Conservation (phyloP, 1,140 invertebrate species). For the Cyclina sinensis region DNA sequence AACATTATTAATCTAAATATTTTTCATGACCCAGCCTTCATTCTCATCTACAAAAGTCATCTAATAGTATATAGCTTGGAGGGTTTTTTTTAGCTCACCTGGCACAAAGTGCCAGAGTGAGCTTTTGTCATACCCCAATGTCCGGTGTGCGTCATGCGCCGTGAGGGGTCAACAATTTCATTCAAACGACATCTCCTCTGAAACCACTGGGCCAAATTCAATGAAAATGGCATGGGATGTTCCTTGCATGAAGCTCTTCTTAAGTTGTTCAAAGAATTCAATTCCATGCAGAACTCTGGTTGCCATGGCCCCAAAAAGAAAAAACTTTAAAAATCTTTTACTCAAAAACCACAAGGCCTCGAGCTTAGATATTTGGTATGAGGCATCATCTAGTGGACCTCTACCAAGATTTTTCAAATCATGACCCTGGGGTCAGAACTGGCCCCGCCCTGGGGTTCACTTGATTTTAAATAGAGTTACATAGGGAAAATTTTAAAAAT, state of each 20-base stretch:
- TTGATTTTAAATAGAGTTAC: neutral
- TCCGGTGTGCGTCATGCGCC: neutral
- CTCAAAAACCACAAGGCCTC: neutral
- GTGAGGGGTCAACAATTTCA: neutral
- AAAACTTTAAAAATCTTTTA: neutral
- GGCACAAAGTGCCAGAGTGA: neutral
- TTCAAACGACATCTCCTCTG: neutral
- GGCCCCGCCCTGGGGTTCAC: neutral
- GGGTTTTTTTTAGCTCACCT: neutral
- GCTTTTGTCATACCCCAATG: neutral
- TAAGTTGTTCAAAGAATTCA: neutral
- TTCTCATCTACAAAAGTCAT: no score
- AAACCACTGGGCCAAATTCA: neutral
- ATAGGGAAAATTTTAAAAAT: no score
- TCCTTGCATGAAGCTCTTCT: neutral
- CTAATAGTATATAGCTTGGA: no score
- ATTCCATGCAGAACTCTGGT: neutral
- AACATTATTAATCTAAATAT: no score
- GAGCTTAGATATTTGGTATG: neutral
- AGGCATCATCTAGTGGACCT: neutral
- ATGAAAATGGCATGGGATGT: neutral
- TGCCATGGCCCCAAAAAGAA: neutral
- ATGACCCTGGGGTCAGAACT: neutral
- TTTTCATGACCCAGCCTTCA: no score
- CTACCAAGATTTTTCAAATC: neutral